Base-by-base conservation (phyloP, 2,888 invertebrate genomes). In the Nomada flava region DNA sequence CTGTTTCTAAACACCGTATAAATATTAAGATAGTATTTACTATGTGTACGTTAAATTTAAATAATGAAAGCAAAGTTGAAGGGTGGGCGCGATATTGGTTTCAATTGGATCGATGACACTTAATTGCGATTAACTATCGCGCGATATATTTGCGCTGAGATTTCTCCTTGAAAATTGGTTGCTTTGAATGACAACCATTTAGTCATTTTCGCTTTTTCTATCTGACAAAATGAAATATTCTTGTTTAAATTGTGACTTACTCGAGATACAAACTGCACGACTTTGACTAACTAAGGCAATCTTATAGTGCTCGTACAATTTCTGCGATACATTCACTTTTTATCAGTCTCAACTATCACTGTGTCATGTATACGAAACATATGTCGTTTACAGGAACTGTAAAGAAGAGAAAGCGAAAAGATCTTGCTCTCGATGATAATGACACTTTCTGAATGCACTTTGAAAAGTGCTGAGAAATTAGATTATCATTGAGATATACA, bases 81-180 rank as follows among this genome's bases (percentile, higher is more conserved):
- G 29, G 52, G 50, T 26, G 69, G 77, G 65, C 9, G 5, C 68
- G 62, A 84, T 86, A 92, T 91, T 92, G 90, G 74, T 83, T 86
- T 87, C 92, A 91, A 92, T 92, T 92, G 91, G 83, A 87, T 90
- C 90, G 90, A 91, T 91, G 86, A 89, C 79, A 68, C 59, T 78
- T 78, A 89, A 89, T 89, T 83, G 83, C 76, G 84, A 85, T 84
- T 82, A 88, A 89, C 89, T 88, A 87, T 75, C 80, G 29, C 67
- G 42, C 26, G 60, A 36, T 53, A n/a, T 36, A 18, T 26, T 47
- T 52, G 26, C 23, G 4, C 47, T 7, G 47, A 69, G 73, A 79
- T 82, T 77, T 77, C 13, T 18, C 7, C 5, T 36, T 11, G 23
- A 65, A 74, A 57, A 62, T 29, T 11, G 26, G 13, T 36, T n/a